These are phyloP conservation scores for Spicauda simplicius DNA, from an alignment of 2,888 invertebrate genomes.

Conservation along the genomic window DNA sequence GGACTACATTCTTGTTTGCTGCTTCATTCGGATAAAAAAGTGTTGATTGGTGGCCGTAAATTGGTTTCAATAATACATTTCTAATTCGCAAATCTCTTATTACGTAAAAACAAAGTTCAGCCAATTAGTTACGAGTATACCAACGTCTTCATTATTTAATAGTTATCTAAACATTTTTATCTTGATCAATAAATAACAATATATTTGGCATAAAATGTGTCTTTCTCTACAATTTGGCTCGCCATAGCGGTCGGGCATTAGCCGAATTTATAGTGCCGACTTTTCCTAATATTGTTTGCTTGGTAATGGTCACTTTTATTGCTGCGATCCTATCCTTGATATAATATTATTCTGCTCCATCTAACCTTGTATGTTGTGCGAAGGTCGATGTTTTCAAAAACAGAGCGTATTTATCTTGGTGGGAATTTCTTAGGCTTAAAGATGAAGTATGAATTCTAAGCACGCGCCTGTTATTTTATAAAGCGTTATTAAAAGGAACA, in stretches of 20 bases:
- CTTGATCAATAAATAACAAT: conserved; percentile 10
- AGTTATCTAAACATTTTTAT: conserved; percentile 7
- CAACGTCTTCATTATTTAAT: neutral
- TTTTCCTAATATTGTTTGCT: conserved; percentile 81
- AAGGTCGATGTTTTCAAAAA: neutral
- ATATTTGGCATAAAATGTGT: conserved; percentile 37
- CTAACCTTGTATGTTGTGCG: conserved; percentile 6
- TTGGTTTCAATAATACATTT: no score
- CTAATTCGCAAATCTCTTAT: neutral
- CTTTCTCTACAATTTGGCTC: conserved; percentile 70
- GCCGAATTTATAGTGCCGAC: conserved; percentile 72
- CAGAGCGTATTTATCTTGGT: no score
- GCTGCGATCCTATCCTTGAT: conserved; percentile 63
- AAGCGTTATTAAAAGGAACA: no score
- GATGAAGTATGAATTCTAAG: no score
- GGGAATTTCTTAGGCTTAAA: no score
- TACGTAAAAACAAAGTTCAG: neutral
- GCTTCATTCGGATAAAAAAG: no score
- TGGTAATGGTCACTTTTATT: conserved; percentile 77
- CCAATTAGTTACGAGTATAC: neutral
- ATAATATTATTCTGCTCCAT: conserved; percentile 65
- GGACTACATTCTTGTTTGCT: no score
- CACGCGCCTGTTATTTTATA: no score
- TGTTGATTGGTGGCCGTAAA: no score
- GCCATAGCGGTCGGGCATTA: conserved; percentile 70